Evolutionary conservation across 2,797 vertebrate species (phyloP), one percentile per base, ranked within the genome.

Genomic region (Neosalanx taihuensis): DNA sequence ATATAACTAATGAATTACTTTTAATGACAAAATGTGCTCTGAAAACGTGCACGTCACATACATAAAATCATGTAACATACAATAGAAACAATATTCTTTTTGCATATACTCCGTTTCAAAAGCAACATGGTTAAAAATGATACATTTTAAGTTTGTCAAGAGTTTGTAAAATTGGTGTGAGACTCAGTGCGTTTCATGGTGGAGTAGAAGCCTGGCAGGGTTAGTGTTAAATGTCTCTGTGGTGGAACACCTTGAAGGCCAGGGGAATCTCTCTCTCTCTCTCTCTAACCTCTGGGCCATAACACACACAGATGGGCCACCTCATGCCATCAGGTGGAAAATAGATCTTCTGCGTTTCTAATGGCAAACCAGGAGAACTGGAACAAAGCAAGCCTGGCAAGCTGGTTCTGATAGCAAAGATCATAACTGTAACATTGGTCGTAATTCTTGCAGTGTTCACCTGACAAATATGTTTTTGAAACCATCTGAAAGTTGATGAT

Each of bases 311-410:
- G 79, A 81, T 79, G 73, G 83, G 72, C 57, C 71, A 81, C 72
- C 60, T 67, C 72, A 41, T 77, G 79, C 76, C 81, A 83, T 79
- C 75, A 84, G 71, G 75, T 78, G 77, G 73, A 84, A 83, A 81
- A 76, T 53, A 17, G 72, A 64, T 74, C 29, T 74, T 64, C 26
- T 67, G 72, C 60, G 41, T 23, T 75, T 53, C 62, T 13, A 60
- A 78, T 69, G 3, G 30, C 23, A 70, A 79, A 75, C 41, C n/a
- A 73, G 33, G 46, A 67, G 71, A 69, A 20, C 18, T 46, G 66
- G 75, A 67, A 49, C 70, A 67, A 68, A 72, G 30, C 37, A 72
- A 70, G 46, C 61, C 12, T 41, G 57, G 33, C 18, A 37, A 51
- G 72, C 9, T 18, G 62, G 64, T 63, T 46, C 67, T 37, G 5